phyloP scores from a whole-genome alignment of 2,797 vertebrate species.

The Halcyon leucocephala region DNA sequence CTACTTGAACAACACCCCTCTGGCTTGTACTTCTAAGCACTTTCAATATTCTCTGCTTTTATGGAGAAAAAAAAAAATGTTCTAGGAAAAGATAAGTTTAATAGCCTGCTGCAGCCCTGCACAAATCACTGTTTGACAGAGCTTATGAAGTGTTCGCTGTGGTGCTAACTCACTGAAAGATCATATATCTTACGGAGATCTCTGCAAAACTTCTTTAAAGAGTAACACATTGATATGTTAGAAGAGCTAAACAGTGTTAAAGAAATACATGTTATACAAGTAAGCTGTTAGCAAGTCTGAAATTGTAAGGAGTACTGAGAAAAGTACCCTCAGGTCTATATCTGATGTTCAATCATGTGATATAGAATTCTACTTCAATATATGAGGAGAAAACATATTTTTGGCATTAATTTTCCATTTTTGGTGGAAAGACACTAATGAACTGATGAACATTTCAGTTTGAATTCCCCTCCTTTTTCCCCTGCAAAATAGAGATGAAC shows the following conservation, averaged over 20 bases:
- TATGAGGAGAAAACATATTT: background rate
- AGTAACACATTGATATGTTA: conserved; percentile 37
- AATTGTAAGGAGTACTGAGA: background rate
- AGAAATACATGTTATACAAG: conserved; percentile 17
- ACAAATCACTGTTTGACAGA: conserved; percentile 39
- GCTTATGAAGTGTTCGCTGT: background rate
- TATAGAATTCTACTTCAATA: background rate
- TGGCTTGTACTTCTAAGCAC: background rate
- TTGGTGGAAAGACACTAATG: background rate
- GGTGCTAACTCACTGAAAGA: conserved; percentile 26
- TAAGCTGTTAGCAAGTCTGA: conserved; percentile 34
- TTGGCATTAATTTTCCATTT: background rate
- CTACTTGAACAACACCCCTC: background rate
- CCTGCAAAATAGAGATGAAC: background rate
- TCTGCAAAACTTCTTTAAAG: conserved; percentile 38
- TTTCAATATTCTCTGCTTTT: background rate
- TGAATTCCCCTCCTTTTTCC: background rate
- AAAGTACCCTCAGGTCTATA: background rate
- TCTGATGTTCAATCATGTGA: background rate
- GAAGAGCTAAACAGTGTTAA: conserved; percentile 35
- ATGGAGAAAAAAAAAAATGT: conserved; percentile 19
- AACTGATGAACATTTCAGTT: background rate
- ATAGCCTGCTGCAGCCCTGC: background rate
- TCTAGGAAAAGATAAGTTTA: background rate
- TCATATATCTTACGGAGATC: background rate